Base-by-base conservation (phyloP, 2,113 vertebrate genomes). In the Cyanocitta stelleri region DNA sequence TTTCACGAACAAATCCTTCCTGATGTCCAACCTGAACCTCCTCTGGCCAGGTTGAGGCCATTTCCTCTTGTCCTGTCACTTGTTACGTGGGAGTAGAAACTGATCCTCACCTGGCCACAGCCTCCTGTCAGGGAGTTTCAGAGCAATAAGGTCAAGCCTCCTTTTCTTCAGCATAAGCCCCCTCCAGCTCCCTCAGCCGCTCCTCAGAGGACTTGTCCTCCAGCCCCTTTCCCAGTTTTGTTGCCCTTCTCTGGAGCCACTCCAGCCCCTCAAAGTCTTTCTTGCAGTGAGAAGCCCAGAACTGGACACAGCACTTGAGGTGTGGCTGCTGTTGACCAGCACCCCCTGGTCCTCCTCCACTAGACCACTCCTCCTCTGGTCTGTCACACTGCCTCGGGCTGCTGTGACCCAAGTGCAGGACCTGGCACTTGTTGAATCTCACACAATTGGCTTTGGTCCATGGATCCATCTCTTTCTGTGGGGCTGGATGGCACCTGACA, bases 371-470 rank as follows among this genome's bases (percentile, higher is more conserved):
- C 16, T 78, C 9, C 51, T 49, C 32, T 27, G 13, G 32, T 35
- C 52, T 37, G 27, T 23, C 23, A 0, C 68, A 29, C 22, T 59
- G 37, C 37, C 52, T 22, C 33, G 13, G 22, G 2, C 20, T 52
- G 12, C 29, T 24, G 37, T 26, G 33, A 67, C 7, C 16, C 61
- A 46, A 24, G 33, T 10, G 20, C 77, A 46, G 18, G 37, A 67
- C 27, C 2, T 4, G 15, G 32, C 37, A 43, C 59, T 20, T 17
- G 54, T 8, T 82, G 54, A 54, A 39, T 9, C 39, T 61, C 46
- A n/a, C 20, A 30, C 39, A 54, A 14, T 0, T 35, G 29, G 29
- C 33, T 30, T 82, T 0, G 0, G 16, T n/a, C 46, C 9, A 15
- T 5, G 11, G 37, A 46, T 39, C 30, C 10, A 18, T 18, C 39